A percentile compares a stretch with the other conserved stretches of the same genome.
Evolutionary conservation across 2,888 invertebrate species (phyloP).

Genomic region (Lepidochrysops patricia): DNA sequence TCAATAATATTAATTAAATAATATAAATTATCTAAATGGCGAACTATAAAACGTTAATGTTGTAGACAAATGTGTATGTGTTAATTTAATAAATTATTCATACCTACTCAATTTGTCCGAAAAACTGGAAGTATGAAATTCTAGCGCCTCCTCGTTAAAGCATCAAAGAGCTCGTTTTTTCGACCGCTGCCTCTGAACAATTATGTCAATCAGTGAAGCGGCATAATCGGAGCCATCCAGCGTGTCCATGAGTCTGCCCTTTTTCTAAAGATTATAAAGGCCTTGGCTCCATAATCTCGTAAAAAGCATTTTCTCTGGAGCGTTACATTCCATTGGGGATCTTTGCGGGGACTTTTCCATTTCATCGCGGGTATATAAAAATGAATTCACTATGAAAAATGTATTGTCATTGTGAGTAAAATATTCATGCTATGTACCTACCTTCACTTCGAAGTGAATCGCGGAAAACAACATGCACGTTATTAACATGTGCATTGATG

Average conservation of each 20-base stretch:
- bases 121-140: background rate
- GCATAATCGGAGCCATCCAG: constrained; percentile 4
- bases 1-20: background rate
- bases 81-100: background rate
- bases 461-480: background rate
- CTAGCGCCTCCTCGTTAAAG: constrained; percentile 21
- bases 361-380: background rate
- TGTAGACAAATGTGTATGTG: background rate
- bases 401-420: background rate
- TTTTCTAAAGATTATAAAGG: background rate
- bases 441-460: background rate
- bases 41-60: background rate
- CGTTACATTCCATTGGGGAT: background rate
- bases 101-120: background rate
- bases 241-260: constrained; percentile 6
- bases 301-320: background rate
- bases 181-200: constrained; percentile 8
- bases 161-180: constrained; percentile 25
- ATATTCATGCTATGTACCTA: background rate
- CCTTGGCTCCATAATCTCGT: background rate
- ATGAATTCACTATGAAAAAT: background rate
- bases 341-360: background rate
- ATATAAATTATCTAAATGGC: background rate
- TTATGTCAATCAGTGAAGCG: constrained; percentile 13
- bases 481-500: background rate